phyloP scores from a whole-genome alignment of 2,888 invertebrate species.

The Caenorhabditis sinica region DNA sequence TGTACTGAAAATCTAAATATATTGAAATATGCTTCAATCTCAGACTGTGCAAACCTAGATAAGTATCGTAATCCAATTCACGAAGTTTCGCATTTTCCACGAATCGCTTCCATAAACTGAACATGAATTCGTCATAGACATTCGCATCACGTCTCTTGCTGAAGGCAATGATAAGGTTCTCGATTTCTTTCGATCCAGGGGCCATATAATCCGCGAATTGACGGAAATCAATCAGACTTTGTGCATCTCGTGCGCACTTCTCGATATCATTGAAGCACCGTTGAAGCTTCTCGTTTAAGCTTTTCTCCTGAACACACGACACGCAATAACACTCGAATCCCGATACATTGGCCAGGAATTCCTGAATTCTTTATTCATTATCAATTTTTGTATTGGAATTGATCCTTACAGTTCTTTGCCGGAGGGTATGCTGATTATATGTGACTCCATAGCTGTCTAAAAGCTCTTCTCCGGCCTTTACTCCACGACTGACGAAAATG shows the following conservation, averaged over 20 bases:
- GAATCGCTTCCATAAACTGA: constrained; percentile 45
- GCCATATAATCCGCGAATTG: constrained; percentile 9
- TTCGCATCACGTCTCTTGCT: constrained; percentile 6
- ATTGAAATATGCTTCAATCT: not conserved
- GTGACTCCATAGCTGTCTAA: constrained; percentile 69
- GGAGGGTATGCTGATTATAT: constrained; percentile 21
- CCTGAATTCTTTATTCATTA: constrained; percentile 8
- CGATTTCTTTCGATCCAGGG: constrained; percentile 43
- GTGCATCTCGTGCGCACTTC: not conserved
- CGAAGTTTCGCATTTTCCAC: constrained; percentile 40
- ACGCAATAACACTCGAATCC: constrained; percentile 56
- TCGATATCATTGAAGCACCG: constrained; percentile 22
- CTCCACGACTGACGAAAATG: constrained; percentile 65
- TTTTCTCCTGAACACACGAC: constrained; percentile 20
- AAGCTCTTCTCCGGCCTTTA: constrained; percentile 67
- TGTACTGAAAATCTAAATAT: constrained; percentile 39
- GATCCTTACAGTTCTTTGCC: constrained; percentile 58
- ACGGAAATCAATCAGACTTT: not conserved
- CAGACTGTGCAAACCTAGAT: constrained; percentile 17
- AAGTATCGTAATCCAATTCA: constrained; percentile 41
- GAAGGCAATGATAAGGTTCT: constrained; percentile 38
- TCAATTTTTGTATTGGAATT: not conserved
- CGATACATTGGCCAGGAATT: constrained; percentile 46
- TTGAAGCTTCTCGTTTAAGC: constrained; percentile 1
- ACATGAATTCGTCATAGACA: constrained; percentile 7